Evolutionary conservation across 2,888 invertebrate species (phyloP).

Genomic region (Fragum sueziense): DNA sequence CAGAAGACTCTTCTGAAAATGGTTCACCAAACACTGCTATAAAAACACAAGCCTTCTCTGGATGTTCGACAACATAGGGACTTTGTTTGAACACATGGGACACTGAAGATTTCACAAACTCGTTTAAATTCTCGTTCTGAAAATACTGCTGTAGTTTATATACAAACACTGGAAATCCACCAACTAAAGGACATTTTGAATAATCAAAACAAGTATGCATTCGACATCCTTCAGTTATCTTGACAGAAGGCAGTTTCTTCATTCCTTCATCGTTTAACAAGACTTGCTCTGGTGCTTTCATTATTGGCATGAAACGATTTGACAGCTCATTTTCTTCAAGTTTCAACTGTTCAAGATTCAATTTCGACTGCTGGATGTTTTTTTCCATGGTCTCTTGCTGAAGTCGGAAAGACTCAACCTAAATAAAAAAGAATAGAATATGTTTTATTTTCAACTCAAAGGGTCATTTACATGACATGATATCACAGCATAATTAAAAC

Average conservation of each 20-base stretch:
- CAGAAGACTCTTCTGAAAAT: conserved; percentile 49
- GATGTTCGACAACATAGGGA: conserved; percentile 92
- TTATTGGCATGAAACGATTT: conserved; percentile 93
- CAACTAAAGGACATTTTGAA: conserved; percentile 95
- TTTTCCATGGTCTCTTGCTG: conserved; percentile 92
- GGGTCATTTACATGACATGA: no score
- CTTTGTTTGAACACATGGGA: conserved; percentile 92
- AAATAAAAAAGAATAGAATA: no score
- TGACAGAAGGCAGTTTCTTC: conserved; percentile 62
- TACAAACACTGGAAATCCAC: conserved; percentile 95
- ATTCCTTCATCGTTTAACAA: conserved; percentile 84
- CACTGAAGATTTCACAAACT: conserved; percentile 85
- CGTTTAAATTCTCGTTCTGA: conserved; percentile 60
- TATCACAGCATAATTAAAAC: no score
- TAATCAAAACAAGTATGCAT: conserved; percentile 98
- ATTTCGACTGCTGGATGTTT: conserved; percentile 93
- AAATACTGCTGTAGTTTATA: conserved; percentile 91
- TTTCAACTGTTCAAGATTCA: conserved; percentile 95
- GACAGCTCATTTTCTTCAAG: conserved; percentile 94
- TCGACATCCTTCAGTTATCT: conserved; percentile 84
- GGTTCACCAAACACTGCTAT: conserved; percentile 89
- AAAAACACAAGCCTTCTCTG: conserved; percentile 93
- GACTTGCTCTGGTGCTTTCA: conserved; percentile 91
- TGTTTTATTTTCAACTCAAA: no score
- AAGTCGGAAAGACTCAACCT: conserved; percentile 90